Evolutionary conservation across 1,140 invertebrate genomes (phyloP).

Genomic region (Holcopasites calliopsidis): DNA sequence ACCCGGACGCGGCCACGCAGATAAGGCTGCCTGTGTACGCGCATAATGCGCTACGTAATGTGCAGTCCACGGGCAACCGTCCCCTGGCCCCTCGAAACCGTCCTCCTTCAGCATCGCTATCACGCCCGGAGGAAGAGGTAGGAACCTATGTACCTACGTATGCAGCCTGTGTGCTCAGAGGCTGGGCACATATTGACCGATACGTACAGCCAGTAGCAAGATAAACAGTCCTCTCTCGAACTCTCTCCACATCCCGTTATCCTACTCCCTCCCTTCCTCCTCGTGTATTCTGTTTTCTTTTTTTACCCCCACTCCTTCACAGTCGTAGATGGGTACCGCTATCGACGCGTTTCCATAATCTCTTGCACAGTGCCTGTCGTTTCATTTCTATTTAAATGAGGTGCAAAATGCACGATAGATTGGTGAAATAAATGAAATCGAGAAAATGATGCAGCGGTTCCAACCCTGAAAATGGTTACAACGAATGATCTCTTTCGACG

Average conservation of each 20-base stretch:
- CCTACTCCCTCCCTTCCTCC: slow-evolving; percentile 47
- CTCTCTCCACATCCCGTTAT: slow-evolving; percentile 58
- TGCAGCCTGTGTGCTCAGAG: slow-evolving; percentile 71
- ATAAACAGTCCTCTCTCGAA: slow-evolving; percentile 70
- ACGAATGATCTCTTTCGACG: no score
- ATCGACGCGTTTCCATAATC: neutral
- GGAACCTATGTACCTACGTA: slow-evolving; percentile 66
- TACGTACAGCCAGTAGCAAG: slow-evolving; percentile 74
- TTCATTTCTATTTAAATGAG: no score
- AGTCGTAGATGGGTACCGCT: neutral
- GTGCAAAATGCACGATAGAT: no score
- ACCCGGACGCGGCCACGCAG: slow-evolving; percentile 67
- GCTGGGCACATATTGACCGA: slow-evolving; percentile 75
- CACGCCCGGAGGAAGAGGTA: slow-evolving; percentile 61
- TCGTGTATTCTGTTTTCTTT: neutral
- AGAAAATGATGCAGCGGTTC: no score
- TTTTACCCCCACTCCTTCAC: neutral
- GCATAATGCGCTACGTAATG: slow-evolving; percentile 69
- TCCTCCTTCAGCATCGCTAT: slow-evolving; percentile 27
- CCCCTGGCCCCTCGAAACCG: slow-evolving; percentile 22
- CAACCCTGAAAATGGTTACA: no score
- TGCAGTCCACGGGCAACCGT: slow-evolving; percentile 61
- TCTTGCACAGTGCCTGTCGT: no score
- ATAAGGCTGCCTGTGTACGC: slow-evolving; percentile 69
- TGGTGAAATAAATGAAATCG: no score